Percentiles rank a stretch among this genome's conserved stretches.
These are phyloP conservation scores for Drosophila meridionalis DNA, from an alignment of 2,888 invertebrate genomes.

Conservation along the genomic window DNA sequence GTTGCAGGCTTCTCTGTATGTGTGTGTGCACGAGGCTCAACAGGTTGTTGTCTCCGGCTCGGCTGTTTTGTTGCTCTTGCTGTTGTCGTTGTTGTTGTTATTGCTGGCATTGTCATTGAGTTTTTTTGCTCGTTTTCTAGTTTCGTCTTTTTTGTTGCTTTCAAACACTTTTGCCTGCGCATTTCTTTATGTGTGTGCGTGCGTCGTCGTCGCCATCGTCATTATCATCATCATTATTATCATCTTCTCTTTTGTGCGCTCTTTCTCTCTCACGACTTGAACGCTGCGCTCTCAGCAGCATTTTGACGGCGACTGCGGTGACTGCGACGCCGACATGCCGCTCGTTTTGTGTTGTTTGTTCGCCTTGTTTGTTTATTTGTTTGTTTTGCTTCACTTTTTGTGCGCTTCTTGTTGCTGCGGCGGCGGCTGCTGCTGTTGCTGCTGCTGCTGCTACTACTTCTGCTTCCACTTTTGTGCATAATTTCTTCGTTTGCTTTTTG, in stretches of 20 bases:
- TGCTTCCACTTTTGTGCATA: constrained; percentile 53
- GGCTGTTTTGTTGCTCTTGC: constrained; percentile 32
- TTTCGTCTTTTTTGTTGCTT: constrained; percentile 71
- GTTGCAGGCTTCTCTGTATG: constrained; percentile 63
- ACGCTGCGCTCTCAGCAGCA: constrained; percentile 49
- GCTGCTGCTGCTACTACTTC: constrained; percentile 33
- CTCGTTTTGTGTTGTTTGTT: constrained; percentile 62
- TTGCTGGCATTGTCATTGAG: constrained; percentile 61
- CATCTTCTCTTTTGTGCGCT: constrained; percentile 69
- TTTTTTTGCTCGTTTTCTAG: constrained; percentile 76
- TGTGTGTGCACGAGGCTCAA: constrained; percentile 57
- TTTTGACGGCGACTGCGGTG: constrained; percentile 7
- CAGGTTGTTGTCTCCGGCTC: constrained; percentile 73
- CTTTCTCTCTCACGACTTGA: constrained; percentile 51
- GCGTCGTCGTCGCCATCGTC: constrained; percentile 30
- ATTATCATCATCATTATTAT: constrained; percentile 48
- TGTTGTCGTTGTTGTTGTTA: constrained; percentile 23
- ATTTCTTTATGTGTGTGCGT: constrained; percentile 65
- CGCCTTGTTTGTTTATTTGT: constrained; percentile 73
- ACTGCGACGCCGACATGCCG: constrained; percentile 27
- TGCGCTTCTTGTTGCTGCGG: constrained; percentile 34
- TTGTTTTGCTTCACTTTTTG: constrained; percentile 60
- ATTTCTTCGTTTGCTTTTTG: constrained; percentile 70
- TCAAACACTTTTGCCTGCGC: constrained; percentile 75
- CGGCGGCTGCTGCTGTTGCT: constrained; percentile 14